A percentile compares a stretch with the other conserved stretches of the same genome.
These are phyloP conservation scores for Rhopalosiphum maidis DNA, from an alignment of 1,140 invertebrate species.

Conservation along the genomic window DNA sequence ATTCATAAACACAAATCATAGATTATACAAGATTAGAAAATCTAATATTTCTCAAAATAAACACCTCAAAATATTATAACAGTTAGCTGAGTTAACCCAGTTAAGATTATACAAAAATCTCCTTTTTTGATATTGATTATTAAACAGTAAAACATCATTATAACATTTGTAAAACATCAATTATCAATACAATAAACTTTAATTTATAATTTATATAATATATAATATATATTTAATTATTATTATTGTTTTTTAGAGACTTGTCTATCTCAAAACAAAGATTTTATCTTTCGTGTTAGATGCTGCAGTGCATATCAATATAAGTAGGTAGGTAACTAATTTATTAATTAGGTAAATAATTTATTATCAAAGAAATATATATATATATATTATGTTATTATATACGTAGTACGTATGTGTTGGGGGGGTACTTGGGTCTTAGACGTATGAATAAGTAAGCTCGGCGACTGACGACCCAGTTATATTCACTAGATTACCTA, in stretches of 20 bases:
- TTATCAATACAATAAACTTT: too few relatives aligned
- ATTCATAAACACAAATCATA: too few relatives aligned
- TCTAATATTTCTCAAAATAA: not conserved
- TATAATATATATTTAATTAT: too few relatives aligned
- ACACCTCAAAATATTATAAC: not conserved
- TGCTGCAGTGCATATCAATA: too few relatives aligned
- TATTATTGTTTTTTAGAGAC: too few relatives aligned
- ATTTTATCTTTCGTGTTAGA: too few relatives aligned
- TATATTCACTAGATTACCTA: not conserved
- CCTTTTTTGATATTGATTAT: not conserved
- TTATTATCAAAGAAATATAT: too few relatives aligned
- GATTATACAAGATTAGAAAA: not conserved
- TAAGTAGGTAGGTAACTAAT: too few relatives aligned
- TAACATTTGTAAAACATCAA: not conserved
- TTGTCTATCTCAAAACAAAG: too few relatives aligned
- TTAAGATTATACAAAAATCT: not conserved
- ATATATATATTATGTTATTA: not conserved
- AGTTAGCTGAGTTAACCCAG: not conserved
- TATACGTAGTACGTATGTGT: not conserved
- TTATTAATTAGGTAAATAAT: too few relatives aligned
- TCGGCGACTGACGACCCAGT: not conserved
- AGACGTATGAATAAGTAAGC: not conserved
- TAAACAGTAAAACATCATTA: not conserved
- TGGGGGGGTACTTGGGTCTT: not conserved
- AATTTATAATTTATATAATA: too few relatives aligned